Evolutionary conservation across 1,140 invertebrate genomes (phyloP).

Genomic region (Eciton burchellii): DNA sequence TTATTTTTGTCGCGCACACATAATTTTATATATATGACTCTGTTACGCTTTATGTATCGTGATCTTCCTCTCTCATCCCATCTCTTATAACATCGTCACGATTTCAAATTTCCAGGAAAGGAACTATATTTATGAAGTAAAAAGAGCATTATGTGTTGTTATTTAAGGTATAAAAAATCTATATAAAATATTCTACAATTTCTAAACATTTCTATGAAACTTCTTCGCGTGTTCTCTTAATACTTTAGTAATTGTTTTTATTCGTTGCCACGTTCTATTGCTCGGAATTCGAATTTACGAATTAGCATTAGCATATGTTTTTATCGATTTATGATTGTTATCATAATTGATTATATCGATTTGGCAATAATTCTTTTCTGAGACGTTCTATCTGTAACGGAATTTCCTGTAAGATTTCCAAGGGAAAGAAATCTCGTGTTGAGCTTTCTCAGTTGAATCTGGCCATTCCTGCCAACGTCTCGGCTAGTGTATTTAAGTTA

Average conservation of each 20-base stretch:
- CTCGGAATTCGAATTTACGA: neutral
- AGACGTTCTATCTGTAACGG: conserved; percentile 43
- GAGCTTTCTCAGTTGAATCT: neutral
- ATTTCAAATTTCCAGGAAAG: neutral
- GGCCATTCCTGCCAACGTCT: conserved; percentile 19
- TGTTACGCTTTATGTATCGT: neutral
- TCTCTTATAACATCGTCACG: neutral
- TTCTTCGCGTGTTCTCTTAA: neutral
- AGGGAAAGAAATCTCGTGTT: neutral
- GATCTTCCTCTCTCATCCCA: conserved; percentile 1
- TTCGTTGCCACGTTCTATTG: too few relatives aligned
- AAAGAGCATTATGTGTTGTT: neutral
- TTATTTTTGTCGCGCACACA: conserved; percentile 23
- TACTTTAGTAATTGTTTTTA: neutral
- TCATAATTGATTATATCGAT: neutral
- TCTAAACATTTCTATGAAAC: neutral
- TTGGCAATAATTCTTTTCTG: conserved; percentile 7
- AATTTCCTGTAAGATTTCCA: conserved; percentile 37
- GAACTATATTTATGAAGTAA: neutral
- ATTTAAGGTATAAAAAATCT: conserved; percentile 12
- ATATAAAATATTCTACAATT: neutral
- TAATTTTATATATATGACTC: neutral
- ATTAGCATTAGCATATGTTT: neutral
- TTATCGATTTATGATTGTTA: conserved; percentile 17
- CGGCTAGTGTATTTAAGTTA: conserved; percentile 50